Evolutionary conservation across 1,140 invertebrate species (phyloP).

Genomic region (Bombus huntii): DNA sequence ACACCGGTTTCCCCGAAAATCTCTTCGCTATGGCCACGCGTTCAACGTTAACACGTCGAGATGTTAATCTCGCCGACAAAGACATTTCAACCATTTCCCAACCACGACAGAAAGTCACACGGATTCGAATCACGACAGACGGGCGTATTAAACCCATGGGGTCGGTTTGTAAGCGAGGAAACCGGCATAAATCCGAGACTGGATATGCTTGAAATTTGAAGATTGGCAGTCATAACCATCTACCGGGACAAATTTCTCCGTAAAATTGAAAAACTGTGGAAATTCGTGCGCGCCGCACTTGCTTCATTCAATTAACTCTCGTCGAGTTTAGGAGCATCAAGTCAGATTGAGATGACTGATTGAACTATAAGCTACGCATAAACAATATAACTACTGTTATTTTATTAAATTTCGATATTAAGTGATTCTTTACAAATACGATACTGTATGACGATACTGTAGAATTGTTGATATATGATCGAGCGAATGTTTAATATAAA

Average conservation of each 20-base stretch:
- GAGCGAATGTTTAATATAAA: no score
- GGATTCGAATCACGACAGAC: background rate
- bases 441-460: no score
- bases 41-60: background rate
- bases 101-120: no score
- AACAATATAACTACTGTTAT: background rate
- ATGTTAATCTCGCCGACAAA: background rate
- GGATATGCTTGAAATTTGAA: background rate
- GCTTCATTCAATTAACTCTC: slow-evolving; percentile 8
- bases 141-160: background rate
- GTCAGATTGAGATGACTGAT: no score
- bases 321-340: background rate
- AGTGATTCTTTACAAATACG: background rate
- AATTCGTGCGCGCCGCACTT: background rate
- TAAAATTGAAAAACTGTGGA: slow-evolving; percentile 21
- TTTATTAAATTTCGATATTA: slow-evolving; percentile 1
- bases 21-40: background rate
- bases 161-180: background rate
- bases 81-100: background rate
- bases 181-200: background rate
- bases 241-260: background rate
- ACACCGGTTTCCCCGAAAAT: background rate
- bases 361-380: background rate
- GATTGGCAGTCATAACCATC: background rate
- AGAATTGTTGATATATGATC: no score